phyloP scores from a whole-genome alignment of 2,113 vertebrate genomes.

The Brachyistius frenatus region DNA sequence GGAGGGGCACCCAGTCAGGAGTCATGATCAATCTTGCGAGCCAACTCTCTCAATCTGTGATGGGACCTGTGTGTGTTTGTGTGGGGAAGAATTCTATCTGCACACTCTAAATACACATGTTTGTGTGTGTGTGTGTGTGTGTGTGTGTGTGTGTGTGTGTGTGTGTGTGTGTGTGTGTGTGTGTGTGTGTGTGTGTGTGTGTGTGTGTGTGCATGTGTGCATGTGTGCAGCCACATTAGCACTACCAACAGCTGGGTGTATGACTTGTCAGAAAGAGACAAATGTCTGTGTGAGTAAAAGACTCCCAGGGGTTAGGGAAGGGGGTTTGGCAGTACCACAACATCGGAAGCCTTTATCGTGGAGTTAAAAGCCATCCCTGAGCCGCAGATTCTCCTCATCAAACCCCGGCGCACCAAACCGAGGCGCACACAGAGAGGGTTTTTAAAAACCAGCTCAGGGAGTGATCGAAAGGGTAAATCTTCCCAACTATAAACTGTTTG shows the following conservation, averaged over 20 bases:
- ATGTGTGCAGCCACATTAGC: conserved; percentile 68
- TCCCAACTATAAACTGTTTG: conserved; percentile 69
- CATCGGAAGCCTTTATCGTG: conserved; percentile 71
- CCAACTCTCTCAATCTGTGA: conserved; percentile 78
- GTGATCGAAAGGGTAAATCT: conserved; percentile 54
- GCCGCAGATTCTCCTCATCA: conserved; percentile 68
- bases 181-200: conserved; percentile 31
- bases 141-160: conserved; percentile 32
- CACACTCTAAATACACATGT: conserved; percentile 48
- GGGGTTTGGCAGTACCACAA: conserved; percentile 58
- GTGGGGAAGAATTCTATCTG: conserved; percentile 55
- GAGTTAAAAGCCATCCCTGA: conserved; percentile 69
- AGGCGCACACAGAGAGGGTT: conserved; percentile 39
- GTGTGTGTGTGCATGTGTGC: conserved; percentile 42
- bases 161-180: no score
- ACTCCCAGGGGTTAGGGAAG: conserved; percentile 71
- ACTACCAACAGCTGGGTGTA: conserved; percentile 67
- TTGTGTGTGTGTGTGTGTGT: conserved; percentile 33
- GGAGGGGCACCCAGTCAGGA: conserved; percentile 76
- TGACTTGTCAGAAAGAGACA: conserved; percentile 81
- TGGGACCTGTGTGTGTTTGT: conserved; percentile 64
- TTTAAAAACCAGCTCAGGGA: conserved; percentile 54
- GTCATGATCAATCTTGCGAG: conserved; percentile 81
- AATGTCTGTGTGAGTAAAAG: conserved; percentile 82
- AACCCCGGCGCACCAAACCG: conserved; percentile 40